These are phyloP conservation scores for Amazonetta brasiliensis DNA, from an alignment of 2,797 vertebrate species.

Conservation along the genomic window DNA sequence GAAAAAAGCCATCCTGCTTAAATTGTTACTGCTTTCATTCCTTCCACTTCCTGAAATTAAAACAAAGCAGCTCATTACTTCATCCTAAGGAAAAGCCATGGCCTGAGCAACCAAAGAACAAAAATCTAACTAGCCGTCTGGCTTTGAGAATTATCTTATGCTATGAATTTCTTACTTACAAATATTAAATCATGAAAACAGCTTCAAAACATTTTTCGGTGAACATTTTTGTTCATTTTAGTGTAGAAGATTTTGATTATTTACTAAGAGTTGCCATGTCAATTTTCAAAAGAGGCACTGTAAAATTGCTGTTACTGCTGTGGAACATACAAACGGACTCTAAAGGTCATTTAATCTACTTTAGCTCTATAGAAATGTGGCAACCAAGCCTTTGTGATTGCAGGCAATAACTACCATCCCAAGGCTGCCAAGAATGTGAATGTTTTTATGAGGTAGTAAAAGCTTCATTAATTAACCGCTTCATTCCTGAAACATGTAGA, in stretches of 20 bases:
- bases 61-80: neutral
- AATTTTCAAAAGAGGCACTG: neutral
- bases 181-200: neutral
- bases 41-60: neutral
- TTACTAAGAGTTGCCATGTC: neutral
- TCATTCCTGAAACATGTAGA: neutral
- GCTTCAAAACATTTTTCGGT: neutral
- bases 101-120: neutral
- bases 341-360: neutral
- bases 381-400: neutral
- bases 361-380: neutral
- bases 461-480: neutral
- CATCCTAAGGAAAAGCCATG: neutral
- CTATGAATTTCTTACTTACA: neutral
- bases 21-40: neutral
- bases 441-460: neutral
- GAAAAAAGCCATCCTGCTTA: neutral
- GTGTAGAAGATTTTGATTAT: neutral
- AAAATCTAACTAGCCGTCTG: neutral
- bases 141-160: neutral
- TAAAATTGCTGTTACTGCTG: neutral
- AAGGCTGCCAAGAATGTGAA: neutral
- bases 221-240: neutral
- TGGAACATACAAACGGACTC: neutral
- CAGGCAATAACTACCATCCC: neutral